A percentile compares a stretch with the other conserved stretches of the same genome.
Conservation (phyloP, 2,888 invertebrate species). For the Sesia bembeciformis region DNA sequence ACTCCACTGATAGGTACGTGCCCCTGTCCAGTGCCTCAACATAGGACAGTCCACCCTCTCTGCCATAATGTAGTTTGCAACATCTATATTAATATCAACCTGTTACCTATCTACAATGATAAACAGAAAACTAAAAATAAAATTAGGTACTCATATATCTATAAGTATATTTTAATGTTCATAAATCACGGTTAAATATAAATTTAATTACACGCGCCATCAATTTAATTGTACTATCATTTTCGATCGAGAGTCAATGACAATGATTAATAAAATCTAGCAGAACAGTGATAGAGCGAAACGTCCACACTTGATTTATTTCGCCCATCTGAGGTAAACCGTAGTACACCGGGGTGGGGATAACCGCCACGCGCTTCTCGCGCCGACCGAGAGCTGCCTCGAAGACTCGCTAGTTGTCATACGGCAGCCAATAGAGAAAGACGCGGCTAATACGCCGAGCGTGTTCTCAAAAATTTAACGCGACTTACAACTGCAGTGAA, state of each 20-base stretch:
- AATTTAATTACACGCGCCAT: too few species aligned
- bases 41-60: too few species aligned
- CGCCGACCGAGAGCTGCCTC: constrained; percentile 13
- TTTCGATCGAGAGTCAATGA: background rate
- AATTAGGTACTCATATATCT: too few species aligned
- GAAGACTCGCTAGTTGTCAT: constrained; percentile 50
- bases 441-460: constrained; percentile 55
- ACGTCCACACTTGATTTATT: background rate
- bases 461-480: constrained; percentile 71
- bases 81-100: too few species aligned
- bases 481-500: constrained; percentile 60
- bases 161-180: too few species aligned
- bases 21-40: too few species aligned
- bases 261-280: background rate
- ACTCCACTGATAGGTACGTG: too few species aligned
- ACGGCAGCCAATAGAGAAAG: constrained; percentile 61
- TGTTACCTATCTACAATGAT: too few species aligned
- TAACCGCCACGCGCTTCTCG: constrained; percentile 32
- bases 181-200: too few species aligned
- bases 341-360: constrained; percentile 15
- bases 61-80: too few species aligned
- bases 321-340: background rate
- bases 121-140: too few species aligned
- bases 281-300: background rate
- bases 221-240: too few species aligned